phyloP scores from a whole-genome alignment of 2,888 invertebrate genomes.

The Harmothoe impar region DNA sequence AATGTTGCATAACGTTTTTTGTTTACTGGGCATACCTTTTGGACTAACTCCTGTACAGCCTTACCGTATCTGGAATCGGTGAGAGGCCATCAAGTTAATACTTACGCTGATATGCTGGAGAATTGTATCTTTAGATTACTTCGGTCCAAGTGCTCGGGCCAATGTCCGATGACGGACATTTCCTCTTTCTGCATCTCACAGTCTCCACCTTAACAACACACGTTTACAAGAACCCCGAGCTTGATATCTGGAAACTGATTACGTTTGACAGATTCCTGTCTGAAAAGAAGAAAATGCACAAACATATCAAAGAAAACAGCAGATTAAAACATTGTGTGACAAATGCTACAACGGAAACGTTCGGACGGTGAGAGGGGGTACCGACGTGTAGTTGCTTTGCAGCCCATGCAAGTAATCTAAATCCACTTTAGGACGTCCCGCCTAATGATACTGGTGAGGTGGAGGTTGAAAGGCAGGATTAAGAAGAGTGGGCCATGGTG shows the following conservation, averaged over 20 bases:
- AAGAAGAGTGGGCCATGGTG: not conserved
- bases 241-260: not conserved
- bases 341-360: not conserved
- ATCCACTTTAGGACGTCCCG: not conserved
- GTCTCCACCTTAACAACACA: too few species aligned
- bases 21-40: too few species aligned
- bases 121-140: too few species aligned
- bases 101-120: too few species aligned
- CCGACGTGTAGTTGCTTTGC: not conserved
- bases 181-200: too few species aligned
- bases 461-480: constrained; percentile 6
- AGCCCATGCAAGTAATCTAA: not conserved
- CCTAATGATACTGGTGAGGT: not conserved
- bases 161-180: too few species aligned
- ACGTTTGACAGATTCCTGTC: not conserved
- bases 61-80: too few species aligned
- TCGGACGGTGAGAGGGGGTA: not conserved
- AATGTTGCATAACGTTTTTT: too few species aligned
- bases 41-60: too few species aligned
- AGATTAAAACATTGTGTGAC: not conserved
- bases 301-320: not conserved
- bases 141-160: too few species aligned
- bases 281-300: not conserved
- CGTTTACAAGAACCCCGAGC: constrained; percentile 1
- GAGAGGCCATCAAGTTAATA: too few species aligned